These are phyloP conservation scores for Kryptopterus vitreolus DNA, from an alignment of 2,797 vertebrate genomes.

Conservation along the genomic window DNA sequence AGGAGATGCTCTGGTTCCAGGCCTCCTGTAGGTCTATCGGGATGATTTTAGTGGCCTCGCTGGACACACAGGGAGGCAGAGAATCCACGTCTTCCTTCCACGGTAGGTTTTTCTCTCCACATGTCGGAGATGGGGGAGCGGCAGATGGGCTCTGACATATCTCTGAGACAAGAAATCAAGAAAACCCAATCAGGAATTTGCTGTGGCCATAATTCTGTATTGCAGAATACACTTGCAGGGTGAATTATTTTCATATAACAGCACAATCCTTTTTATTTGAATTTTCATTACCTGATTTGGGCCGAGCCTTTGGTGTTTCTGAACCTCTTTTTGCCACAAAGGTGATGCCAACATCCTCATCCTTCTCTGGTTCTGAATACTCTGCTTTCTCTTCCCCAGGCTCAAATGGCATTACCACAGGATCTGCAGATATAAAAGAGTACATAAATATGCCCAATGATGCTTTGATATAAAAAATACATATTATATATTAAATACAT, in stretches of 20 bases:
- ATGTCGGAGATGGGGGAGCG: constrained; percentile 76
- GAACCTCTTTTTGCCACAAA: constrained; percentile 83
- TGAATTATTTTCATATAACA: too few species aligned
- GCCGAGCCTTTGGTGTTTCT: constrained; percentile 81
- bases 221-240: not conserved
- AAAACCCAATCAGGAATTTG: not conserved
- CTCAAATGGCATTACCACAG: constrained; percentile 76
- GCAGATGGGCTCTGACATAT: constrained; percentile 77
- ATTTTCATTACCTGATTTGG: constrained; percentile 74
- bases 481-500: too few species aligned
- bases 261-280: not conserved
- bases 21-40: constrained; percentile 91
- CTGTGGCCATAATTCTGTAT: not conserved
- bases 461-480: too few species aligned
- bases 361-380: constrained; percentile 81
- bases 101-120: constrained; percentile 83
- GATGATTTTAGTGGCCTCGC: constrained; percentile 92
- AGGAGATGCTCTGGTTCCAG: constrained; percentile 97
- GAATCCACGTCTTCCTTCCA: constrained; percentile 86
- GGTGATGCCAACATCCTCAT: constrained; percentile 89
- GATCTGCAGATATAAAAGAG: constrained; percentile 61
- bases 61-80: constrained; percentile 85
- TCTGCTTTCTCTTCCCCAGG: constrained; percentile 79
- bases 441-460: too few species aligned
- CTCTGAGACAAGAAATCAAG: constrained; percentile 75